These are phyloP conservation scores for Leucozona laternaria DNA, from an alignment of 2,888 invertebrate species.

Conservation along the genomic window DNA sequence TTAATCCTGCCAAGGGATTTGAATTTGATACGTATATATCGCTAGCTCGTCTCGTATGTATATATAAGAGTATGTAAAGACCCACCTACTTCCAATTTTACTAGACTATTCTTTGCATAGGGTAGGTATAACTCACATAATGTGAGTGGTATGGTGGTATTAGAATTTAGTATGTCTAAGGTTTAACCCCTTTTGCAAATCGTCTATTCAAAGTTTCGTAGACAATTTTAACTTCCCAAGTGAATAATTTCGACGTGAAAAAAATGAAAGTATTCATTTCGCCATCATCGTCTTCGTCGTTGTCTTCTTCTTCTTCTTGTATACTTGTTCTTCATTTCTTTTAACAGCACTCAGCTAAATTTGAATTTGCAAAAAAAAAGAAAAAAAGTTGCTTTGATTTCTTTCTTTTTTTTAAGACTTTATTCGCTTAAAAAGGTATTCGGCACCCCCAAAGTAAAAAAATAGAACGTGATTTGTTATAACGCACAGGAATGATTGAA, in stretches of 20 bases:
- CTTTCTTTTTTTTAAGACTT: background rate
- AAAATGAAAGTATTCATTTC: conserved; percentile 27
- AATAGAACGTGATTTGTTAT: conserved; percentile 28
- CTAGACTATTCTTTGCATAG: background rate
- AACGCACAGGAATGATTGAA: conserved; percentile 13
- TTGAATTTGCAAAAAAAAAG: conserved; percentile 12
- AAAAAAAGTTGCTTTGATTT: background rate
- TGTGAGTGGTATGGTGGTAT: background rate
- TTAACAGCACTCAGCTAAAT: conserved; percentile 34
- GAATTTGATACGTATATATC: conserved; percentile 29
- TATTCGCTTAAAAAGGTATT: conserved; percentile 19
- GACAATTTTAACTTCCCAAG: conserved; percentile 26
- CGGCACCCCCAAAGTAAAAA: background rate
- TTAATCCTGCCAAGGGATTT: conserved; percentile 35
- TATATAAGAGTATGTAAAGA: too few relatives aligned
- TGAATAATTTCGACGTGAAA: conserved; percentile 16
- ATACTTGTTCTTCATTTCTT: conserved; percentile 1
- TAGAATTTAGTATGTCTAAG: conserved; percentile 14
- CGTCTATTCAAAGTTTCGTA: conserved; percentile 18
- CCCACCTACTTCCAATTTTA: conserved; percentile 13
- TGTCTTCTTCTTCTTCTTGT: background rate
- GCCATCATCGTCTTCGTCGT: background rate
- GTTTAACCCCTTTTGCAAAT: conserved; percentile 11
- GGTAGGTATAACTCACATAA: background rate
- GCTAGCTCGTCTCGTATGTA: too few relatives aligned